Evolutionary conservation across 2,797 vertebrate genomes (phyloP).

Genomic region (Sorex maritimensis): DNA sequence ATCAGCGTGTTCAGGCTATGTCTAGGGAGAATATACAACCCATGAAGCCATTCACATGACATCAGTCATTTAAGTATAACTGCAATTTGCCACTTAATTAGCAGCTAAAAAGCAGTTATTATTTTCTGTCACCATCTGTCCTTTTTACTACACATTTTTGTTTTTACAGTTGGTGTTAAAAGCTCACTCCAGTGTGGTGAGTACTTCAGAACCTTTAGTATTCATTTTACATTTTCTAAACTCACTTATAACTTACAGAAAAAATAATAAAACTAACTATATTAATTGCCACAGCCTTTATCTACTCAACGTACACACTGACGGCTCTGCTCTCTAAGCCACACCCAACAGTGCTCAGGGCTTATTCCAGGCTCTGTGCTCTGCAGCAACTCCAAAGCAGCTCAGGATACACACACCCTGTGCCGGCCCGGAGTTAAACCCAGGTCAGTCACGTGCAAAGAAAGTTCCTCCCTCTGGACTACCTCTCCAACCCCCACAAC

Average conservation of each 20-base stretch:
- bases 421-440: too few species aligned
- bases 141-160: conserved; percentile 80
- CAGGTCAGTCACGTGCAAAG: too few species aligned
- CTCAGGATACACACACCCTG: too few species aligned
- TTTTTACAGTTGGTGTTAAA: conserved; percentile 87
- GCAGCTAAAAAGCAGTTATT: conserved; percentile 82
- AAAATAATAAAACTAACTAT: conserved; percentile 52
- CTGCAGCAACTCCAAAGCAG: too few species aligned
- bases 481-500: too few species aligned
- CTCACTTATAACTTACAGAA: conserved; percentile 15
- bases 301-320: too few species aligned
- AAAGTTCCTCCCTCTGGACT: too few species aligned
- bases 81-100: conserved; percentile 82
- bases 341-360: too few species aligned
- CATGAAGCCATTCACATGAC: conserved; percentile 59
- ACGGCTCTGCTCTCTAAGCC: too few species aligned
- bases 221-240: conserved; percentile 72
- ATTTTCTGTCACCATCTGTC: conserved; percentile 83
- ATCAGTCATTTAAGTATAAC: conserved; percentile 73
- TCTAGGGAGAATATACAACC: conserved; percentile 48
- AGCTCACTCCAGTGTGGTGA: conserved; percentile 75
- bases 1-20: conserved; percentile 63
- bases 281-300: conserved; percentile 11
- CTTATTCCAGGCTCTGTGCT: too few species aligned
- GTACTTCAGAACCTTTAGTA: conserved; percentile 70